Base-by-base conservation (phyloP, 2,113 vertebrate genomes). In the Sylvilagus bachmani region DNA sequence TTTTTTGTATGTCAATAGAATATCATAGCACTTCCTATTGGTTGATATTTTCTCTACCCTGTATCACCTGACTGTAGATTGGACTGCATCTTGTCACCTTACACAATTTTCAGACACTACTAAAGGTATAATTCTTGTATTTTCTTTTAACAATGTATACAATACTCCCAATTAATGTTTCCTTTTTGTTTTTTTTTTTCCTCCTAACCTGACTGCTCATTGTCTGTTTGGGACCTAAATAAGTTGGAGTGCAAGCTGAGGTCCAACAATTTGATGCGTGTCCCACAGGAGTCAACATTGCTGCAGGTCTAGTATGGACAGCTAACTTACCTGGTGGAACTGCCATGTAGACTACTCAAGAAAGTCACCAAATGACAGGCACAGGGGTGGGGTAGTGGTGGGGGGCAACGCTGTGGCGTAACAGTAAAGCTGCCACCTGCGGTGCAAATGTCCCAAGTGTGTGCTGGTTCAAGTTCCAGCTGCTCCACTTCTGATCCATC, bases 231-330 rank as follows among this genome's bases (percentile, higher is more conserved):
- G 3, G 14, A 38, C 6, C 25, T 36, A 64, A n/a, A 27, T 38
- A 31, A 9, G 11, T 13, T 44, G 44, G 44, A 51, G 7, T 7
- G 8, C 17, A 29, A n/a, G 4, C 17, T 12, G n/a, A 6, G 53
- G 2, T n/a, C 8, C 24, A 38, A 1, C 1, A 5, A 27, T 70
- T 14, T 58, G 36, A 31, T 70, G 31, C 58, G 24, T 5, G 49
- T 3, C 7, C 17, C 9, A 7, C 12, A 12, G 5, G 11, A 58
- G 12, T 19, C 6, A 29, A 7, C 9, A 7, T 2, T 78, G 2
- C 12, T 70, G 2, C 9, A 51, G 10, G 38, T n/a, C 38, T 19
- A 33, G 4, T 7, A 27, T 27, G 24, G 4, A 21, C 2, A 13
- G 16, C 4, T 36, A 10, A 25, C 19, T 16, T 51, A 67, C 51